Conservation (phyloP, 2,888 invertebrate species). For the Pyrrhia umbra region DNA sequence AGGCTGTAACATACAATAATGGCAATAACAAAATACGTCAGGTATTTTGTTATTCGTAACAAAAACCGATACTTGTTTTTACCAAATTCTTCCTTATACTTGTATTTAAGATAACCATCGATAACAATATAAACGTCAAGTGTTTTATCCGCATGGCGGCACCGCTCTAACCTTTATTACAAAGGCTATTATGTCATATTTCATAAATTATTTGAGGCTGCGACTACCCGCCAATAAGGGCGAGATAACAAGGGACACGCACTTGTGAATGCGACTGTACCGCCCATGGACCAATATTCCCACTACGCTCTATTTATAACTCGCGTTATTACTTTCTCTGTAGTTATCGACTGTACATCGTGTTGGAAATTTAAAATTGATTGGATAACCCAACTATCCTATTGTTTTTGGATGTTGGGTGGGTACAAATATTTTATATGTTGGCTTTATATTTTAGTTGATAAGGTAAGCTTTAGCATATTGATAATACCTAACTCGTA, state of each 20-base stretch:
- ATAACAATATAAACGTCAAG: slow-evolving; percentile 79
- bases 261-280: slow-evolving; percentile 62
- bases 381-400: slow-evolving; percentile 9
- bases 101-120: slow-evolving; percentile 63
- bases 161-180: slow-evolving; percentile 79
- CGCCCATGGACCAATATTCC: slow-evolving; percentile 35
- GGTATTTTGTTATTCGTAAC: not conserved
- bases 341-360: slow-evolving; percentile 27
- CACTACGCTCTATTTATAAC: slow-evolving; percentile 49
- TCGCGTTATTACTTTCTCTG: slow-evolving; percentile 45
- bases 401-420: slow-evolving; percentile 6
- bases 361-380: slow-evolving; percentile 39
- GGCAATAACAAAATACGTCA: not conserved
- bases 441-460: slow-evolving; percentile 1
- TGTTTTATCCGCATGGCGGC: slow-evolving; percentile 75
- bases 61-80: slow-evolving; percentile 13
- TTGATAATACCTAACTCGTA: no score
- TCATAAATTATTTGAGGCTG: slow-evolving; percentile 85
- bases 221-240: slow-evolving; percentile 76
- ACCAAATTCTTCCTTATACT: slow-evolving; percentile 49
- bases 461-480: not conserved
- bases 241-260: slow-evolving; percentile 74
- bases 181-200: slow-evolving; percentile 85
- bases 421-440: slow-evolving; percentile 8
- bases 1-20: slow-evolving; percentile 4